Base-by-base conservation (phyloP, 2,797 vertebrate species). In the Rachycentron canadum region DNA sequence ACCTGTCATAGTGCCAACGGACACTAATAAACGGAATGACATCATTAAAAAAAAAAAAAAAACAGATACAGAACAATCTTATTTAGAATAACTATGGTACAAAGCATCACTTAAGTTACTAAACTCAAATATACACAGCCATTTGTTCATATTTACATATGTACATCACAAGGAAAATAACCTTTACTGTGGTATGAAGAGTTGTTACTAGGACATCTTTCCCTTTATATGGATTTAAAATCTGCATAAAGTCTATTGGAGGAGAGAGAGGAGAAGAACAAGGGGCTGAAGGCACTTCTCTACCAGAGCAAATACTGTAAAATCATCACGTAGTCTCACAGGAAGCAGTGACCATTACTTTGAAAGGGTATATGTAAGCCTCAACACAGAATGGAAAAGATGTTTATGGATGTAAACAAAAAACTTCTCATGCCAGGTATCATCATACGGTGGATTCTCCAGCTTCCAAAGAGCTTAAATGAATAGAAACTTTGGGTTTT, bases 61-160 rank as follows among this genome's bases (percentile, higher is more conserved):
- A 83, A 73, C 69, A 79, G 83, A 28, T 68, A 87, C 73, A 82
- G 87, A 88, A 83, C 67, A 79, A 69, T 79, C 78, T 69, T 79
- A 88, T 64, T 93, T 86, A 88, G 80, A 92, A 92, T 89, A 87
- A 86, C 86, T 92, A 92, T 91, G 87, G 91, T 94, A 94, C 94
- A 95, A 93, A 93, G 91, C 91, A 89, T 94, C 92, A 95, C 94
- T 95, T 97, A 97, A 97, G 94, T 98, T 97, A 97, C 96, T 97
- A 95, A 97, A 96, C 86, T 97, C 96, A 97, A 98, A 98, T 98
- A 97, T 98, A 98, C 96, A 99, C 95, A 98, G 95, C 89, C 96
- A 96, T 96, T 96, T 91, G 69, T 70, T 73, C 95, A 95, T 98
- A 98, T 98, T 93, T 98, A 98, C 97, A 98, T 95, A 97, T 98